Percentiles rank a stretch among this genome's conserved stretches.
Conservation (phyloP, 2,797 vertebrate genomes). For the Chaenodraco wilsoni region DNA sequence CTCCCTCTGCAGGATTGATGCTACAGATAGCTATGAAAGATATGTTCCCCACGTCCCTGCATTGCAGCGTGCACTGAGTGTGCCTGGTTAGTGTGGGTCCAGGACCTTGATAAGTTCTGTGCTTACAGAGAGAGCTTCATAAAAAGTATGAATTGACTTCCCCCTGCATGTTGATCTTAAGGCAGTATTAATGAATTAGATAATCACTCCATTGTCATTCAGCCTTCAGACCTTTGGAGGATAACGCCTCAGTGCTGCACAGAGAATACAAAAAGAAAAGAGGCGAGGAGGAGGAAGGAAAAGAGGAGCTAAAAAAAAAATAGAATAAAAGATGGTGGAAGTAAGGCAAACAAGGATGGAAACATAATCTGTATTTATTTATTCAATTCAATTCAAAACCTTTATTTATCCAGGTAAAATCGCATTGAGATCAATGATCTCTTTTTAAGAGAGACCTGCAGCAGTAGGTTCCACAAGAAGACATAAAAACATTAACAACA, state of each 20-base stretch:
- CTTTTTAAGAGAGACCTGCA: no score
- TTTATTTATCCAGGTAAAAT: no score
- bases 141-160: constrained; percentile 48
- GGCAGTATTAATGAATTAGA: constrained; percentile 43
- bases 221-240: constrained; percentile 44
- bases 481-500: no score
- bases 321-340: not conserved
- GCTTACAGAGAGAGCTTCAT: constrained; percentile 28
- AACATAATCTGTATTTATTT: not conserved
- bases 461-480: no score
- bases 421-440: no score
- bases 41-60: constrained; percentile 27
- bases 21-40: constrained; percentile 55
- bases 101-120: constrained; percentile 40
- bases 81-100: constrained; percentile 21
- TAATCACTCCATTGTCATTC: constrained; percentile 61
- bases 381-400: no score
- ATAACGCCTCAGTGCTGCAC: constrained; percentile 15
- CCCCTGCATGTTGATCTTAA: constrained; percentile 42
- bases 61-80: constrained; percentile 44
- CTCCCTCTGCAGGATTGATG: constrained; percentile 40
- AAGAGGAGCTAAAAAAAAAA: not conserved
- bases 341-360: not conserved
- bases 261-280: constrained; percentile 14
- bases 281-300: not conserved